These are phyloP conservation scores for Peromyscus attwateri DNA, from an alignment of 2,797 vertebrate genomes.

Conservation along the genomic window DNA sequence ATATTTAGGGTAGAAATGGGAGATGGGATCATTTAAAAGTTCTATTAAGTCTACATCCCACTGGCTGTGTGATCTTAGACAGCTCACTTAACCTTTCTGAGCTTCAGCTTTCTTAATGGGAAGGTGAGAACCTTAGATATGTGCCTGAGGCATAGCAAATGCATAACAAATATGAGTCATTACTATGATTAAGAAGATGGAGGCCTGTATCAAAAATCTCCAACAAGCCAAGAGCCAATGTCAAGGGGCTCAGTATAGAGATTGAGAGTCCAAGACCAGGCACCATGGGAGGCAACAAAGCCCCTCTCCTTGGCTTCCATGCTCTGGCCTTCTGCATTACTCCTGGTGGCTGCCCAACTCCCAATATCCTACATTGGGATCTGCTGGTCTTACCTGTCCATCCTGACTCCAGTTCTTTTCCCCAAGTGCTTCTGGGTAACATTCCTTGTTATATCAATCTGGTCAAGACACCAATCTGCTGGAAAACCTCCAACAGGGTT, in stretches of 20 bases:
- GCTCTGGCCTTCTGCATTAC: accelerated
- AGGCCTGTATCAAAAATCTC: neutral
- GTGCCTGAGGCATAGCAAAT: neutral
- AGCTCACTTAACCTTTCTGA: neutral
- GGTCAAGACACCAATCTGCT: neutral
- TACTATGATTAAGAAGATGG: neutral
- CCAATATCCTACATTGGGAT: no score
- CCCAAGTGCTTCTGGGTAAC: accelerated
- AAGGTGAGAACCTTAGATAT: neutral
- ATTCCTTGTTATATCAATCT: neutral
- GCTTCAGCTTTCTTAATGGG: neutral
- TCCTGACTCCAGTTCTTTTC: neutral
- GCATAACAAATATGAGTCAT: neutral
- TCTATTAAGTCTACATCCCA: neutral
- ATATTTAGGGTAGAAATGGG: neutral
- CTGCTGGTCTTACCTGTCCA: neutral
- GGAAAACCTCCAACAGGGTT: neutral
- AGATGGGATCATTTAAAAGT: neutral
- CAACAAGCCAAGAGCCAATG: neutral
- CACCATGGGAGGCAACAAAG: accelerated
- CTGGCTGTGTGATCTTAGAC: neutral
- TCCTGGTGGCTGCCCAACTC: neutral
- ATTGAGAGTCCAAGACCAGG: neutral
- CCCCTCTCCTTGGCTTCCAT: neutral
- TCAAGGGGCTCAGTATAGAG: neutral